phyloP scores from a whole-genome alignment of 2,888 invertebrate genomes.

The Bugula neritina region DNA sequence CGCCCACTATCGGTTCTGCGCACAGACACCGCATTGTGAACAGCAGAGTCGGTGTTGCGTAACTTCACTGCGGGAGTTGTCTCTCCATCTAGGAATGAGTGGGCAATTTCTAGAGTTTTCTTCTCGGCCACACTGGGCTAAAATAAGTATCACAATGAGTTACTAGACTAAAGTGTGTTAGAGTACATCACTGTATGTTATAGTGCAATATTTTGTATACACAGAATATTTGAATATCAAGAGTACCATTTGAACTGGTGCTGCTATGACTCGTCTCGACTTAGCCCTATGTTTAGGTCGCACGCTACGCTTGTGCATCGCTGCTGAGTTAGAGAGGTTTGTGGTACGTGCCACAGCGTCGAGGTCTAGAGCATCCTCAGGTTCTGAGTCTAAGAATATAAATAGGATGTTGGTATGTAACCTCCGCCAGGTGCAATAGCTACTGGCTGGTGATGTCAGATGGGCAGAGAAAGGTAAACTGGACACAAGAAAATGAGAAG shows the following conservation, averaged over 20 bases:
- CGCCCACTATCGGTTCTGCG: constrained; percentile 14
- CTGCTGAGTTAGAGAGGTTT: constrained; percentile 13
- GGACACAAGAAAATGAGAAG: no score
- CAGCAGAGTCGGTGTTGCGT: neutral
- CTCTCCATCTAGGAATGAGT: constrained; percentile 23
- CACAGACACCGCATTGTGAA: neutral
- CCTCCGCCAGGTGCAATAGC: no score
- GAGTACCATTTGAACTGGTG: constrained; percentile 12
- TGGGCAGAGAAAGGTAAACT: no score
- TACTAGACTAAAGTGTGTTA: no score
- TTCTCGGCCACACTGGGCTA: constrained; percentile 21
- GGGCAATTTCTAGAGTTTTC: constrained; percentile 19
- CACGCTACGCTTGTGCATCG: constrained; percentile 23
- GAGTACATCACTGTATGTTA: no score
- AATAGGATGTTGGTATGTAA: no score
- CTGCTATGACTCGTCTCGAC: constrained; percentile 4
- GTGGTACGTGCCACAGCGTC: neutral
- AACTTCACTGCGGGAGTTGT: neutral
- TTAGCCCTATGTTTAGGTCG: constrained; percentile 7
- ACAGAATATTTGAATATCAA: no score
- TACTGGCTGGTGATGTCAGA: no score
- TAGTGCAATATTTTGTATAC: no score
- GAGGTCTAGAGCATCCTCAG: constrained; percentile 5
- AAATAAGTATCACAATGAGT: no score
- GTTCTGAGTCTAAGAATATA: constrained; percentile 8